These are phyloP conservation scores for Coelogynopora nodosa DNA, from an alignment of 2,888 invertebrate species.

Conservation along the genomic window DNA sequence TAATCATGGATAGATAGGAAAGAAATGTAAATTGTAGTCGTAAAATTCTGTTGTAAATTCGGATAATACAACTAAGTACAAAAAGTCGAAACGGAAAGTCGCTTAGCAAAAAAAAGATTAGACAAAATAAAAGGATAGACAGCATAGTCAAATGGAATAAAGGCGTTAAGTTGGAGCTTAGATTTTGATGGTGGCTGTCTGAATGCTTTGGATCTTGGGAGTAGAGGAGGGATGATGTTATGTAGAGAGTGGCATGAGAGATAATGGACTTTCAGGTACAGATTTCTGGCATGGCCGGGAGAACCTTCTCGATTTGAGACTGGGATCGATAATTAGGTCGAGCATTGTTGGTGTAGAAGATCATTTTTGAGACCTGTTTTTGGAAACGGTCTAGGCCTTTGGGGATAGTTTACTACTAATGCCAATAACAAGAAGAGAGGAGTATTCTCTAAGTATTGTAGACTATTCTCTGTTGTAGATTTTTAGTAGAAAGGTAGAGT, in stretches of 20 bases:
- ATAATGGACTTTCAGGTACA: neutral
- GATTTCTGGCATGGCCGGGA: neutral
- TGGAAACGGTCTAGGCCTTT: neutral
- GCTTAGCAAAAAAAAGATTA: too few relatives aligned
- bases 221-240: slow-evolving; percentile 1
- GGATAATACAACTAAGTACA: too few relatives aligned
- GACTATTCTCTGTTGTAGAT: neutral
- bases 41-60: too few relatives aligned
- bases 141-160: too few relatives aligned
- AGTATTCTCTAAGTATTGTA: neutral
- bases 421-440: neutral
- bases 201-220: slow-evolving; percentile 7
- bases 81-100: too few relatives aligned
- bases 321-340: neutral
- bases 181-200: neutral
- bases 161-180: neutral
- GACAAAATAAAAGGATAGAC: too few relatives aligned
- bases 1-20: too few relatives aligned
- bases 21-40: too few relatives aligned
- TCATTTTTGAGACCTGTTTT: neutral
- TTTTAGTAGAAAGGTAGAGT: slow-evolving; percentile 5
- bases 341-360: neutral
- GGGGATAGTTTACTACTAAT: neutral
- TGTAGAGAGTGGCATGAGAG: slow-evolving; percentile 5
- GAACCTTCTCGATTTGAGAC: slow-evolving; percentile 7